Base-by-base conservation (phyloP, 2,113 vertebrate species). In the Sarotherodon lohbergeri region DNA sequence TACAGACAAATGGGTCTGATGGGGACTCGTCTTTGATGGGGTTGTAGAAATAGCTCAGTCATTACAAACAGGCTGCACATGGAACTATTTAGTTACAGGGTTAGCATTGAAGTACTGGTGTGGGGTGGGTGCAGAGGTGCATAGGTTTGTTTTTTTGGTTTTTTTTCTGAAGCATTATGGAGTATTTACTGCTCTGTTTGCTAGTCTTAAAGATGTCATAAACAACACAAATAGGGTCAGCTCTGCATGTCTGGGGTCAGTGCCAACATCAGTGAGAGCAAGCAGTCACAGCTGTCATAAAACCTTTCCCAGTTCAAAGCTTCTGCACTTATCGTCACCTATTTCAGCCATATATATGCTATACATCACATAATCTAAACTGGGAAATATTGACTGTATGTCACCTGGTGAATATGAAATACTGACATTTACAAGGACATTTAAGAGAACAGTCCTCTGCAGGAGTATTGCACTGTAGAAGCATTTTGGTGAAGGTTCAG, bases 191-290 rank as follows among this genome's bases (percentile, higher is more conserved):
- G 66, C 91, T 50, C 81, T 94, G 92, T 95, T 95, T 95, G 89
- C 91, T 79, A 76, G 89, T 91, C 89, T 87, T 95, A 95, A 94
- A 95, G 92, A 94, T 91, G 90, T 89, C 92, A 93, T 95, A 94
- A 95, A 94, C 92, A 94, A 85, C 82, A 19, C 87, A 93, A 95
- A 94, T 94, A 93, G 94, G 95, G 93, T 95, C 93, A 94, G 52
- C 50, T 87, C 91, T 88, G 92, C 92, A 92, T 95, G 91, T 95
- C 91, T 93, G 90, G 86, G 94, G 94, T 95, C 95, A 95, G 24
- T 56, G 87, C 81, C 86, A 86, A 92, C 94, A 88, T 89, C 83
- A 86, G 81, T 11, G 86, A 88, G 82, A 84, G 82, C 36, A 78
- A 54, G 85, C 9, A 9, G 84, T 89, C 88, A 56, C 80, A 41